A percentile compares a stretch with the other conserved stretches of the same genome.
Evolutionary conservation across 2,888 invertebrate species (phyloP).

Genomic region (Diaphora mendica): DNA sequence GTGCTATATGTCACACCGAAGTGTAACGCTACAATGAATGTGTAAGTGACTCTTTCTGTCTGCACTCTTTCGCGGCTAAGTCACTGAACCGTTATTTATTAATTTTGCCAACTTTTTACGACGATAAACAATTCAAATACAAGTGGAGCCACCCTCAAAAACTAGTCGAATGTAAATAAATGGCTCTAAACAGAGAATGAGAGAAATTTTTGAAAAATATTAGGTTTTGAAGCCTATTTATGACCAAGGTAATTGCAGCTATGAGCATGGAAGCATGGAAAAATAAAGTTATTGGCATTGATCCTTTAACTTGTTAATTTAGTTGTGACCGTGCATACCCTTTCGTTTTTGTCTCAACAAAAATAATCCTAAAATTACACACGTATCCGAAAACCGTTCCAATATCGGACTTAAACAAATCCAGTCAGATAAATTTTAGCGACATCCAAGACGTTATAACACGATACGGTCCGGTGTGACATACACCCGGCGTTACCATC

Average conservation of each 20-base stretch:
- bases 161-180: too few relatives aligned
- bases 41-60: too few relatives aligned
- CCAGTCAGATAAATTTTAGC: slow-evolving; percentile 3
- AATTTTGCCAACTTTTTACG: too few relatives aligned
- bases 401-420: slow-evolving; percentile 3
- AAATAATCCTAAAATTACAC: too few relatives aligned
- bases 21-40: not conserved
- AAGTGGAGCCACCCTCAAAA: too few relatives aligned
- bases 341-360: not conserved
- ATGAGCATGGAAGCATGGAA: not conserved
- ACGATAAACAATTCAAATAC: too few relatives aligned
- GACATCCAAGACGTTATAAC: not conserved
- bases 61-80: too few relatives aligned
- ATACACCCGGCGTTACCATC: slow-evolving; percentile 37
- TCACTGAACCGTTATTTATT: too few relatives aligned
- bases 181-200: too few relatives aligned
- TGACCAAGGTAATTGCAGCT: not conserved
- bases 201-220: too few relatives aligned
- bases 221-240: not conserved
- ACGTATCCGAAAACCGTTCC: not conserved
- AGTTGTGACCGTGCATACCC: not conserved
- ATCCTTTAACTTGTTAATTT: not conserved
- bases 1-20: slow-evolving; percentile 44
- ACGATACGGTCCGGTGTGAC: slow-evolving; percentile 38
- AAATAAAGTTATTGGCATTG: not conserved